These are phyloP conservation scores for Melinopterus prodromus DNA, from an alignment of 2,888 invertebrate species.

Conservation along the genomic window DNA sequence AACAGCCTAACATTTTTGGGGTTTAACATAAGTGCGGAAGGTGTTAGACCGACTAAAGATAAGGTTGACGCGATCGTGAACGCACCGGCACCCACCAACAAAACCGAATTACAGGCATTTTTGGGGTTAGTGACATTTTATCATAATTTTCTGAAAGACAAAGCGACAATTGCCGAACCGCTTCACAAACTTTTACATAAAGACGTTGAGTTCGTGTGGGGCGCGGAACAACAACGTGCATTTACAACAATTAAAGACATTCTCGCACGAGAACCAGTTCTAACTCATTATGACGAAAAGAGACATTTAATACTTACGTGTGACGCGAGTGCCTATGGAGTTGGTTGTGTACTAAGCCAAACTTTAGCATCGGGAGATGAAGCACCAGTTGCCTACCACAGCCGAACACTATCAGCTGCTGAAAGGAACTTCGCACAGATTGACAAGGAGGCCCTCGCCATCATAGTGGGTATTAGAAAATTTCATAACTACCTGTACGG, in stretches of 20 bases:
- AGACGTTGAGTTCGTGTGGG: neutral
- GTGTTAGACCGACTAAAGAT: slow-evolving; percentile 34
- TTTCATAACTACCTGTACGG: slow-evolving; percentile 28
- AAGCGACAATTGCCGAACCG: neutral
- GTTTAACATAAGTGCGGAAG: slow-evolving; percentile 34
- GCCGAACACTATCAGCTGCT: slow-evolving; percentile 27
- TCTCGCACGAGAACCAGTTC: slow-evolving; percentile 8
- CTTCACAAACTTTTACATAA: neutral
- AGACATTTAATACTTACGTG: slow-evolving; percentile 18
- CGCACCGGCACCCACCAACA: slow-evolving; percentile 34
- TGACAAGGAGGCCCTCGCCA: slow-evolving; percentile 39
- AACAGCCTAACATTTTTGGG: slow-evolving; percentile 32
- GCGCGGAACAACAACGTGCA: neutral
- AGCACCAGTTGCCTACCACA: slow-evolving; percentile 39
- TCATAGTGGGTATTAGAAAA: slow-evolving; percentile 24
- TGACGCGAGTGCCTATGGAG: slow-evolving; percentile 21
- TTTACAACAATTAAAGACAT: neutral
- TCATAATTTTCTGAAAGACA: neutral
- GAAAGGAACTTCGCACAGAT: slow-evolving; percentile 37
- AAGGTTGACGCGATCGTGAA: slow-evolving; percentile 40
- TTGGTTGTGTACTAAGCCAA: slow-evolving; percentile 14
- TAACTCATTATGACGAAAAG: slow-evolving; percentile 18
- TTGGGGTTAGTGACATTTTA: neutral
- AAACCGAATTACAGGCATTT: slow-evolving; percentile 38
- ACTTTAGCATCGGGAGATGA: slow-evolving; percentile 9